Conservation (phyloP, 2,113 vertebrate genomes). For the Cryptotis parvus region DNA sequence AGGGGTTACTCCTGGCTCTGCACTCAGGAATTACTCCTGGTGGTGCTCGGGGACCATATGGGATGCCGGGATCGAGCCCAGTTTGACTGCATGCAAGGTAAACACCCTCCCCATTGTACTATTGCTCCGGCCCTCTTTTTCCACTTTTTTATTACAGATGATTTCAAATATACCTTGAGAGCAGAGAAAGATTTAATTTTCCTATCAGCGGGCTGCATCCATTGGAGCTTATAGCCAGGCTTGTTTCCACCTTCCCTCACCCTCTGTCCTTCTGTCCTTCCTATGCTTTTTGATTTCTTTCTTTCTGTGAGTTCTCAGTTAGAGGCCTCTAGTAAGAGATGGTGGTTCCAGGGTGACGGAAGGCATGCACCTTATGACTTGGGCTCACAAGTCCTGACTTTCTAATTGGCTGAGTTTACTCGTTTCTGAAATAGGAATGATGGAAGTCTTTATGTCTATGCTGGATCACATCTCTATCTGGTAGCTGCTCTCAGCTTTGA, state of each 20-base stretch:
- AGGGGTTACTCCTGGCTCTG: too few species aligned
- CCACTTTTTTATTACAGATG: background rate
- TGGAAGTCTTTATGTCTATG: background rate
- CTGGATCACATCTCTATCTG: background rate
- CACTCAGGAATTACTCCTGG: too few species aligned
- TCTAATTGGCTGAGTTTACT: background rate
- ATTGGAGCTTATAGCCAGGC: background rate
- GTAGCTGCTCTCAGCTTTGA: background rate
- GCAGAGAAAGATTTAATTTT: background rate
- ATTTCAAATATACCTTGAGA: background rate
- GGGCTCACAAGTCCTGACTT: background rate
- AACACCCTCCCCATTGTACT: too few species aligned
- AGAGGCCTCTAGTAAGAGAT: background rate
- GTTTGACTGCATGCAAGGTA: too few species aligned
- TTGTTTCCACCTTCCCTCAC: background rate
- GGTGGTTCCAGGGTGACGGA: background rate
- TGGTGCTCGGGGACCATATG: too few species aligned
- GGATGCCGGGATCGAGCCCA: too few species aligned
- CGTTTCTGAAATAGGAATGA: background rate
- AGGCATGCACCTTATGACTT: background rate
- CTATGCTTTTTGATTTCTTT: background rate
- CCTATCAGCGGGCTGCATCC: background rate
- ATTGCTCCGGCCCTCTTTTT: background rate
- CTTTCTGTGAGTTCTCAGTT: background rate
- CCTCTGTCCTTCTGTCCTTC: background rate